These are phyloP conservation scores for Rhinella marina DNA, from an alignment of 2,797 vertebrate genomes.

Conservation along the genomic window DNA sequence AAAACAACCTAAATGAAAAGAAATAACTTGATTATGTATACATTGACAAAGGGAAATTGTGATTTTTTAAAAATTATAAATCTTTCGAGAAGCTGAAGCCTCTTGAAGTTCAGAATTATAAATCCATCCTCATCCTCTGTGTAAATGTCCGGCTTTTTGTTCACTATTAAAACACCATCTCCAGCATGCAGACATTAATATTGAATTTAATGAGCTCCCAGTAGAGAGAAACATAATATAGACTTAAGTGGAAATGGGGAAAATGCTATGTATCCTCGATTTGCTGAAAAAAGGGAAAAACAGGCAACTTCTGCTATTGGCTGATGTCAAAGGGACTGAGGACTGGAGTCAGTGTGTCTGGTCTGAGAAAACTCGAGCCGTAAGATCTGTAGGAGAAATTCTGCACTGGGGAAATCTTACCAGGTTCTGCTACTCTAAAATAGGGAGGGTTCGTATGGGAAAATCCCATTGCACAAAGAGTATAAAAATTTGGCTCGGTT, in stretches of 20 bases:
- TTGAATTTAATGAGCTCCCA: conserved; percentile 56
- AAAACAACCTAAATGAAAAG: neutral
- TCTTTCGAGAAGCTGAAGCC: neutral
- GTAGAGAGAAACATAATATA: conserved; percentile 47
- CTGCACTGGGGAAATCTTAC: conserved; percentile 58
- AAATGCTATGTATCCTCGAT: conserved; percentile 51
- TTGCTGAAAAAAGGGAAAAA: neutral
- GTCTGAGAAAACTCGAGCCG: conserved; percentile 39
- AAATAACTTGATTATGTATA: neutral
- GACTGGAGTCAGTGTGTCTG: conserved; percentile 59
- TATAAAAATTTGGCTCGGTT: conserved; percentile 54
- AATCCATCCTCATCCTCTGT: neutral
- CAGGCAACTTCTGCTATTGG: conserved; percentile 50
- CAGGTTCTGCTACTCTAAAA: conserved; percentile 42
- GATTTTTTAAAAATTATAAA: neutral
- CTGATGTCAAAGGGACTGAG: conserved; percentile 48
- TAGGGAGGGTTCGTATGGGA: conserved; percentile 52
- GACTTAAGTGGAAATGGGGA: conserved; percentile 45
- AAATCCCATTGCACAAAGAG: conserved; percentile 56
- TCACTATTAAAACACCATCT: conserved; percentile 44
- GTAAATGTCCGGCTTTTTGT: conserved; percentile 18
- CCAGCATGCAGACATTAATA: conserved; percentile 28
- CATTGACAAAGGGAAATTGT: neutral
- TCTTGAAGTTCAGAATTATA: neutral
- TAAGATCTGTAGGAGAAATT: conserved; percentile 41